Evolutionary conservation across 1,140 invertebrate species (phyloP).

Genomic region (Mylabris phalerata): DNA sequence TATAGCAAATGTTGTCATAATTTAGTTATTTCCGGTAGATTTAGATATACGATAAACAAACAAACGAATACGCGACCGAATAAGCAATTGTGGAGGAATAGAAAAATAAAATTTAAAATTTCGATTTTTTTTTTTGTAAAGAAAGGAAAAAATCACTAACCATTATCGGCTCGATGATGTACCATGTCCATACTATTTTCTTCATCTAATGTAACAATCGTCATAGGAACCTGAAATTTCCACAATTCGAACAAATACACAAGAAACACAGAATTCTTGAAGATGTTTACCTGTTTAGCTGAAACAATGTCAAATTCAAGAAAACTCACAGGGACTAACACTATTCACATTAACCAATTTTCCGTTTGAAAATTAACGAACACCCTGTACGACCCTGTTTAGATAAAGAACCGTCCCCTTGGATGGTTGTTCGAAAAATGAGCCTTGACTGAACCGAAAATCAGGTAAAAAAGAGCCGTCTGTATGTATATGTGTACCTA

Average conservation of each 20-base stretch:
- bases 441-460: neutral
- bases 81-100: neutral
- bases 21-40: neutral
- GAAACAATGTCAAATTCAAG: neutral
- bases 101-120: neutral
- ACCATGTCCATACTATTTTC: constrained; percentile 32
- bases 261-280: neutral
- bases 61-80: neutral
- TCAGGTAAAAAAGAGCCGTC: constrained; percentile 7
- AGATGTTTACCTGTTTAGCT: neutral
- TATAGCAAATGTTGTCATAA: neutral
- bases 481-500: neutral
- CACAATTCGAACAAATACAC: neutral
- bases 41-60: neutral
- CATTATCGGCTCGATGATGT: constrained; percentile 26
- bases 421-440: neutral
- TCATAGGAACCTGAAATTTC: constrained; percentile 19
- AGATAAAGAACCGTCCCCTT: no score
- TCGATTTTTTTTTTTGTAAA: neutral
- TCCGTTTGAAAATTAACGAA: neutral
- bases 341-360: neutral
- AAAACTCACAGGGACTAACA: neutral
- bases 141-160: neutral
- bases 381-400: no score
- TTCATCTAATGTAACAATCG: constrained; percentile 30